Base-by-base conservation (phyloP, 1,140 invertebrate genomes). In the Hyles euphorbiae region DNA sequence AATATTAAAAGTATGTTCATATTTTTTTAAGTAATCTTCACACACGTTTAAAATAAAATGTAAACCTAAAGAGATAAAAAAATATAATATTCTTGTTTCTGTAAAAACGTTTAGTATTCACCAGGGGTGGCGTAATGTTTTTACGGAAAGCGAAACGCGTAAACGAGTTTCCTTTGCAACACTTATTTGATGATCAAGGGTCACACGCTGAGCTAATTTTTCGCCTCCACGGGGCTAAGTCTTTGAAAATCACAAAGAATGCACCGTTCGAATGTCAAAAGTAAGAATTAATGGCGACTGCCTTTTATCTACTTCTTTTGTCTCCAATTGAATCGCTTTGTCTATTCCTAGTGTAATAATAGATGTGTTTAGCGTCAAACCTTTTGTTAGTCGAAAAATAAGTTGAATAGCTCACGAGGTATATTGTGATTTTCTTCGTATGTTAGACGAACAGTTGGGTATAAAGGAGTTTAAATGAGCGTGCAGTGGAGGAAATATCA, bases 271-370 rank as follows among this genome's bases (percentile, higher is more conserved):
- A 83, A 70, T 81, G 85, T 87, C 85, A 83, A 76, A 22, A 77
- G 61, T 76, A 76, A 70, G 78, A 83, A 87, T 87, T 81, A 84
- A 88, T 88, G 80, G 80, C 75, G 70, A 74, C 74, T 80, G 77
- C 74, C 78, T 85, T 85, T 81, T 80, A 83, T 84, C 81, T 70
- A 66, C 55, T 11, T 58, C 74, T 70, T 79, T 88, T 88, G 85
- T 87, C 72, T 87, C 57, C 72, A 71, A 78, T 70, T 76, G 73
- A 74, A 75, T 77, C 72, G 61, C 78, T 81, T 88, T 87, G 82
- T 88, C 83, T 87, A 81, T 78, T 83, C 77, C 72, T 70, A 56
- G 75, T 65, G 70, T 72, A 74, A 88, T 87, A 88, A 88, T 88
- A 74, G 76, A 72, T 74, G 75, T 88, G 85, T 88, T 87, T 87